Evolutionary conservation across 2,797 vertebrate genomes (phyloP).

Genomic region (Nannoperca australis): DNA sequence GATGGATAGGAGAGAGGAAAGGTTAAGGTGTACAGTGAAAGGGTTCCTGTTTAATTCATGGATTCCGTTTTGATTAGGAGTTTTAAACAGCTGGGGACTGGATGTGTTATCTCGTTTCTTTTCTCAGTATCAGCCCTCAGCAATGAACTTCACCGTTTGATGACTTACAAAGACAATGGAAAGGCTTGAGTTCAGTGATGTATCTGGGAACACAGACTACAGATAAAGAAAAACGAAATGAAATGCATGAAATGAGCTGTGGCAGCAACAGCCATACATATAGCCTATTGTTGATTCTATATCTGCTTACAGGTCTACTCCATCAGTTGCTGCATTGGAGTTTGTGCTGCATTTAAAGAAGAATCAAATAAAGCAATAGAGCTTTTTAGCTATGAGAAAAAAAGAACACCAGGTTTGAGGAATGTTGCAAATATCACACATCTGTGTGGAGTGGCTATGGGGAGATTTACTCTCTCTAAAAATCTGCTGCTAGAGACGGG

Average conservation of each 20-base stretch:
- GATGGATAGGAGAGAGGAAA: slow-evolving; percentile 58
- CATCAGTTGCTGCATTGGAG: not conserved
- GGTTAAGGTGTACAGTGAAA: slow-evolving; percentile 65
- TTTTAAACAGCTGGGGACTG: slow-evolving; percentile 43
- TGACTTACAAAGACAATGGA: slow-evolving; percentile 22
- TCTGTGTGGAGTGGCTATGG: not conserved
- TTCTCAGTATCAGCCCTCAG: not conserved
- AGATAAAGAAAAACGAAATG: slow-evolving; percentile 48
- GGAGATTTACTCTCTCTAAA: slow-evolving; percentile 19
- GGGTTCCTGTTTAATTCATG: slow-evolving; percentile 74
- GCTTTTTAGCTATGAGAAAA: not conserved
- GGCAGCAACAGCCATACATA: slow-evolving; percentile 10
- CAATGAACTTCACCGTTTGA: slow-evolving; percentile 4
- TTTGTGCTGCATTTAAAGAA: slow-evolving; percentile 2
- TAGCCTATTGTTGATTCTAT: slow-evolving; percentile 19
- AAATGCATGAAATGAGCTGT: not conserved
- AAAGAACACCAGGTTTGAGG: not conserved
- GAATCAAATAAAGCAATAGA: slow-evolving; percentile 7
- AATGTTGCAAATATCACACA: slow-evolving; percentile 12
- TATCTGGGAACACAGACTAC: slow-evolving; percentile 13
- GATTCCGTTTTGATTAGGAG: slow-evolving; percentile 58
- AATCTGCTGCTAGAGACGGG: not conserved
- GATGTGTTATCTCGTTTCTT: slow-evolving; percentile 28
- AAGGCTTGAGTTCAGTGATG: slow-evolving; percentile 29
- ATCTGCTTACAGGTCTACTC: not conserved